A percentile compares a stretch with the other conserved stretches of the same genome.
Evolutionary conservation across 2,888 invertebrate genomes (phyloP).

Genomic region (Tenthredo notha): DNA sequence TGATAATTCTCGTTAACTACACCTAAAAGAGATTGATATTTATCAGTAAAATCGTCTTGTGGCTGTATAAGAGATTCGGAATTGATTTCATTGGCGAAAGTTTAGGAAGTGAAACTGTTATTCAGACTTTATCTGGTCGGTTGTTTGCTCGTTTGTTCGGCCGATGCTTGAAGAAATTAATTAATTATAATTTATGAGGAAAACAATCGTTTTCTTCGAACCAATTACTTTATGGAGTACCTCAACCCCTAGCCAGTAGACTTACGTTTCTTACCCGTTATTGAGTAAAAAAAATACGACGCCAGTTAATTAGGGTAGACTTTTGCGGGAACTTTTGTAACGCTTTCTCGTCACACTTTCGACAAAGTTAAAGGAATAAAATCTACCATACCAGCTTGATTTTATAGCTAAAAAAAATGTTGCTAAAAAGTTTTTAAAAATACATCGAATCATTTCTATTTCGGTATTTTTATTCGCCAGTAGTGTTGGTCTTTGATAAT

Average conservation of each 20-base stretch:
- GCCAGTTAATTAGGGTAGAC: slow-evolving; percentile 16
- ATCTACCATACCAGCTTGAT: not conserved
- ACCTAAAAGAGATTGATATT: not conserved
- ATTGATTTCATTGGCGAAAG: not conserved
- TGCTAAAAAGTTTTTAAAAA: not conserved
- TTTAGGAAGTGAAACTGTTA: not conserved
- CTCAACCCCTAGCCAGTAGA: not conserved
- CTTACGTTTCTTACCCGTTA: not conserved
- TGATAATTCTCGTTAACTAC: not conserved
- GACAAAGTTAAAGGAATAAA: slow-evolving; percentile 7
- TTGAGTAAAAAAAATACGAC: not conserved
- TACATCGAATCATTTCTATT: too few species aligned
- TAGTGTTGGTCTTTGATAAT: not conserved
- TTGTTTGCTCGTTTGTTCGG: slow-evolving; percentile 19
- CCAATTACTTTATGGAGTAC: not conserved
- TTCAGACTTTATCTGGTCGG: not conserved
- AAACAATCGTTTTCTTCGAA: not conserved
- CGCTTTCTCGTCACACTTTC: slow-evolving; percentile 5
- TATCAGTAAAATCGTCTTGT: not conserved
- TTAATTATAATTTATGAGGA: slow-evolving; percentile 21
- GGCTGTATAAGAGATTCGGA: not conserved
- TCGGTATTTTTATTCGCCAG: not conserved
- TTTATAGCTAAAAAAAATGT: not conserved
- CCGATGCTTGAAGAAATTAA: not conserved
- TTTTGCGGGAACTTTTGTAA: not conserved